These are phyloP conservation scores for Himalopsyche kuldschensis DNA, from an alignment of 2,888 invertebrate species.

Conservation along the genomic window DNA sequence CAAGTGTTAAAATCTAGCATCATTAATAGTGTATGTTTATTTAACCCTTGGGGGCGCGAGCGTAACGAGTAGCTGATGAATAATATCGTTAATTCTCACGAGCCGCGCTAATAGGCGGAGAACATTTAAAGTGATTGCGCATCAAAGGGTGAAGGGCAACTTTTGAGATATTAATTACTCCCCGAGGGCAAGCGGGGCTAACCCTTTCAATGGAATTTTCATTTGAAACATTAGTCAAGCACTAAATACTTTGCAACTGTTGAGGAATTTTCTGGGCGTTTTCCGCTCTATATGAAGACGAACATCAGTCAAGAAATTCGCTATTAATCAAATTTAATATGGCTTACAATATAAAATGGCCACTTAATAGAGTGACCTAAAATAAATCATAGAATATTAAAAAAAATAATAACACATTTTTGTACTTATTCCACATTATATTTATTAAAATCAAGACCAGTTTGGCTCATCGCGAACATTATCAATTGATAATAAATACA, in stretches of 20 bases:
- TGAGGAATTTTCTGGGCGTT: not conserved
- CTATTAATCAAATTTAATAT: too few relatives aligned
- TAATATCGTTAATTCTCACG: constrained; percentile 37
- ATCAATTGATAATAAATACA: too few relatives aligned
- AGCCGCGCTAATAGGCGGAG: constrained; percentile 34
- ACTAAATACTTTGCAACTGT: not conserved
- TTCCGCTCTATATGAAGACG: not conserved
- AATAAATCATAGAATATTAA: too few relatives aligned
- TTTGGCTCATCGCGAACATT: too few relatives aligned
- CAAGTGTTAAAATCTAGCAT: not conserved
- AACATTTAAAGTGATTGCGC: constrained; percentile 36
- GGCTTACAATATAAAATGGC: too few relatives aligned
- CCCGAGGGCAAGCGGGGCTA: constrained; percentile 25
- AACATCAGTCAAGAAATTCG: too few relatives aligned
- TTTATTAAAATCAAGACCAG: too few relatives aligned
- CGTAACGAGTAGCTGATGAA: constrained; percentile 32
- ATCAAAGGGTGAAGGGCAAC: constrained; percentile 31
- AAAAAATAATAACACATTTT: too few relatives aligned
- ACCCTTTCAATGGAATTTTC: constrained; percentile 18
- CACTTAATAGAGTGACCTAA: too few relatives aligned
- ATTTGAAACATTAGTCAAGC: constrained; percentile 8
- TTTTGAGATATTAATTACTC: constrained; percentile 39
- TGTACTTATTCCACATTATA: too few relatives aligned
- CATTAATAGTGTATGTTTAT: constrained; percentile 54
- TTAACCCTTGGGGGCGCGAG: constrained; percentile 45